These are phyloP conservation scores for Montipora foliosa DNA, from an alignment of 64 coral and sea anemone species.

Conservation along the genomic window DNA sequence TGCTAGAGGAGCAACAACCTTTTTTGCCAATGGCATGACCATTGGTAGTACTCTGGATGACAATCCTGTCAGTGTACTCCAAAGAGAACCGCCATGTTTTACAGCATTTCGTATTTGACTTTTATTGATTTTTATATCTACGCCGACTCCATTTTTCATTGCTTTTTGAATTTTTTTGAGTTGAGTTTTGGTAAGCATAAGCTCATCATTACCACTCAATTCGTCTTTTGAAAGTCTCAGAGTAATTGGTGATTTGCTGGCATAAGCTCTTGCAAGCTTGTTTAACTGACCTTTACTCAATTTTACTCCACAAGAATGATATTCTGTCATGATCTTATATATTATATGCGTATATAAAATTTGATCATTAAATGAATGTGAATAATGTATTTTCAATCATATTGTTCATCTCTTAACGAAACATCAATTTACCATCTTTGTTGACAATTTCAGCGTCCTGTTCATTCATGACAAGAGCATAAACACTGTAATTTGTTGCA, in stretches of 20 bases:
- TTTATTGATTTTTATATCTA: no score
- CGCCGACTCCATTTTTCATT: no score
- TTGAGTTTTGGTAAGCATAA: conserved; percentile 19
- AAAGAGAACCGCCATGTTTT: no score
- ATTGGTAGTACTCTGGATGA: no score
- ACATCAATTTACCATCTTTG: not conserved
- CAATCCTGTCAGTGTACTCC: no score
- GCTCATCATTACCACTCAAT: conserved; percentile 40
- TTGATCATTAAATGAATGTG: not conserved
- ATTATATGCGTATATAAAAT: not conserved
- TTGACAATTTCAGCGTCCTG: not conserved
- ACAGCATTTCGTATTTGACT: no score
- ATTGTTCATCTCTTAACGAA: no score
- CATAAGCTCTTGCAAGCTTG: not conserved
- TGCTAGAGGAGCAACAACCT: no score
- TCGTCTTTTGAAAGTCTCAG: conserved; percentile 23
- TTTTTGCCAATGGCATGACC: no score
- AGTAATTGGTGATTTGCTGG: conserved; percentile 23
- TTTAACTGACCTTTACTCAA: conserved; percentile 18
- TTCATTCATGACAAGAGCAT: not conserved
- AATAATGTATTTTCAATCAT: not conserved
- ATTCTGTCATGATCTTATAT: conserved; percentile 16
- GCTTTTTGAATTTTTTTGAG: not conserved
- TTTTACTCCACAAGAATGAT: conserved; percentile 10
- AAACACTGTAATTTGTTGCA: not conserved